Conservation (phyloP, 2,888 invertebrate genomes). For the Archips xylosteana region DNA sequence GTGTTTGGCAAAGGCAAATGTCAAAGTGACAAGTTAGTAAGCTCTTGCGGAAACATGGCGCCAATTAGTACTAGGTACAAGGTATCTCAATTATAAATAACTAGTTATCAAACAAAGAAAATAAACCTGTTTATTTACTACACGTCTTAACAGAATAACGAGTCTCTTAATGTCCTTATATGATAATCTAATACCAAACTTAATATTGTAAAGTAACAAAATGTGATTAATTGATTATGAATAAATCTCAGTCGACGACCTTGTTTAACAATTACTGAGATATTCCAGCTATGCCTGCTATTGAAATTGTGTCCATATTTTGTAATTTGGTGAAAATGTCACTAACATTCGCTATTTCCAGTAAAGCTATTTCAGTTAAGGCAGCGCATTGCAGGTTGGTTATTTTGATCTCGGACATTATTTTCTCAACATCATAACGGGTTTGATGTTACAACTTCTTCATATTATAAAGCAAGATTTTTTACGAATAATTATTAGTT, state of each 20-base stretch:
- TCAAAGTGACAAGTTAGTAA: too few species aligned
- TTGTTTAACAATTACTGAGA: background rate
- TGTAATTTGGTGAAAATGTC: constrained; percentile 26
- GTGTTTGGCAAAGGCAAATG: too few species aligned
- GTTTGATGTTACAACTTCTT: background rate
- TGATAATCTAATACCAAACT: background rate
- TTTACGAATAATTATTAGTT: constrained; percentile 31
- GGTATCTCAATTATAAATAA: too few species aligned
- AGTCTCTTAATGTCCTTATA: too few species aligned
- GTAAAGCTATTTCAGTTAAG: constrained; percentile 25
- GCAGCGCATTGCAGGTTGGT: background rate
- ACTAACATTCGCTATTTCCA: constrained; percentile 24
- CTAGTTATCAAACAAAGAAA: background rate
- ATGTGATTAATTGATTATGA: background rate
- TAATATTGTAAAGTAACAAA: background rate
- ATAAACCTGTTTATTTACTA: background rate
- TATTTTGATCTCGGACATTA: constrained; percentile 1
- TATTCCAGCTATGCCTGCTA: background rate
- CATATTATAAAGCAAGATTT: background rate
- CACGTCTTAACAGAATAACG: too few species aligned
- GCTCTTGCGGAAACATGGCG: too few species aligned
- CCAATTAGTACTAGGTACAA: too few species aligned
- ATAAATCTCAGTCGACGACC: background rate
- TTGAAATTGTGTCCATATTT: background rate
- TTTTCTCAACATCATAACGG: background rate